Conservation (phyloP, 2,888 invertebrate genomes). For the Eristalis tenax region DNA sequence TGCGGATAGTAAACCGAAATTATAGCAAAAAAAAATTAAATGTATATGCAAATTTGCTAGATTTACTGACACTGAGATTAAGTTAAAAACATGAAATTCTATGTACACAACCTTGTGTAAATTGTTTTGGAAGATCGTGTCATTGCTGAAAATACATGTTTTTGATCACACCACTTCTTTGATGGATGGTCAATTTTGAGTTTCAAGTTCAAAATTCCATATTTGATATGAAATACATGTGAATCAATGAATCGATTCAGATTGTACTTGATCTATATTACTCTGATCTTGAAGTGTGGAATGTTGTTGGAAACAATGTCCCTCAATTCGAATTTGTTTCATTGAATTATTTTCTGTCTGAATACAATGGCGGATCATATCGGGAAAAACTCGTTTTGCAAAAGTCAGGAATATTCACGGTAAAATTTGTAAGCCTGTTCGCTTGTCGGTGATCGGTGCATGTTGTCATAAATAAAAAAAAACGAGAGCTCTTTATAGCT, state of each 20-base stretch:
- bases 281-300: background rate
- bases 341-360: background rate
- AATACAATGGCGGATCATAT: background rate
- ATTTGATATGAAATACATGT: background rate
- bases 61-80: constrained; percentile 10
- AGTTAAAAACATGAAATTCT: background rate
- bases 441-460: too few species aligned
- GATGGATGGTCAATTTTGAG: background rate
- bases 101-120: background rate
- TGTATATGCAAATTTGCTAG: constrained; percentile 10
- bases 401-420: too few species aligned
- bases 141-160: background rate
- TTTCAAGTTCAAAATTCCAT: background rate
- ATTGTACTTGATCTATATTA: too few species aligned
- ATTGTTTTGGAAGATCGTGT: background rate
- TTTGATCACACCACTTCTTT: constrained; percentile 17
- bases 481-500: too few species aligned
- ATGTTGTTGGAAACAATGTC: background rate
- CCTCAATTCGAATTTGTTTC: background rate
- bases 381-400: background rate
- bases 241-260: background rate
- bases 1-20: constrained; percentile 21
- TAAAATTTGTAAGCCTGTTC: too few species aligned
- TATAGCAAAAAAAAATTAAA: constrained; percentile 8
- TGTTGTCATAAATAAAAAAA: too few species aligned